Evolutionary conservation across 2,888 invertebrate genomes (phyloP).

Genomic region (Petrophora chlorosata): DNA sequence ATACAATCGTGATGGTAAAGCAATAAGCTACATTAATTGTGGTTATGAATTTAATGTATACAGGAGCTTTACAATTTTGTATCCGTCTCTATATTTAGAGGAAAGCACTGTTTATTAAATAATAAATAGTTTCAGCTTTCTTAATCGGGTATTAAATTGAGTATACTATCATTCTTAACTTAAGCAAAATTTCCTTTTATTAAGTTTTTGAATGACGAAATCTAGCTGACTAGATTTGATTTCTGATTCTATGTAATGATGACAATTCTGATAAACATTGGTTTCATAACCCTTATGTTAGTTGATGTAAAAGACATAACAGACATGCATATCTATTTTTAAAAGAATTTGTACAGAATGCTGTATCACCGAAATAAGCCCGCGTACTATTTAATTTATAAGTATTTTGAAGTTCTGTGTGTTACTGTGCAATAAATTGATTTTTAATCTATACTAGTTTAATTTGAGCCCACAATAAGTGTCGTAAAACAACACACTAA

Average conservation of each 20-base stretch:
- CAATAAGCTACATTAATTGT: neutral
- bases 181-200: no score
- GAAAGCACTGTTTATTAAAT: conserved; percentile 25
- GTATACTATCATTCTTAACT: no score
- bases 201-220: no score
- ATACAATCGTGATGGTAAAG: neutral
- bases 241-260: no score
- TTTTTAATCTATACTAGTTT: conserved; percentile 22
- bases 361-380: neutral
- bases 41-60: no score
- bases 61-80: no score
- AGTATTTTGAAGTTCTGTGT: conserved; percentile 25
- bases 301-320: neutral
- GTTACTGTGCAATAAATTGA: conserved; percentile 33
- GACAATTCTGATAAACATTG: no score
- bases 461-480: no score
- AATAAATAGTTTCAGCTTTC: conserved; percentile 9
- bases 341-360: neutral
- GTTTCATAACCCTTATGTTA: no score
- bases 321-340: neutral
- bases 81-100: neutral
- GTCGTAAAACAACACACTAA: no score
- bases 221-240: no score
- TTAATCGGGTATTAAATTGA: neutral
- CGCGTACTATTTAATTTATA: conserved; percentile 28